Base-by-base conservation (phyloP, 2,113 vertebrate species). In the Holacanthus passer region DNA sequence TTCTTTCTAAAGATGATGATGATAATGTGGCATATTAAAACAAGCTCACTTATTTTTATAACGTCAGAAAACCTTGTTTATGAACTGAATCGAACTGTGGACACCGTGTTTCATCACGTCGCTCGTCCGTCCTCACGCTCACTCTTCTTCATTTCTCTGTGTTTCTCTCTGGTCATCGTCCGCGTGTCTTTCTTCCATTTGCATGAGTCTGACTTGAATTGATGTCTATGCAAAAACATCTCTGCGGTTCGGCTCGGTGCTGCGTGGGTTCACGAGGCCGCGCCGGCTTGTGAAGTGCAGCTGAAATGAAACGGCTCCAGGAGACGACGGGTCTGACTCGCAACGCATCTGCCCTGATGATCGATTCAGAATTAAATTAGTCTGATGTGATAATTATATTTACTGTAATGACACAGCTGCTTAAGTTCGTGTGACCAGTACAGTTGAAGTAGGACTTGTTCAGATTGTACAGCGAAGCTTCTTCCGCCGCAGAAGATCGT, bases 141-240 rank as follows among this genome's bases (percentile, higher is more conserved):
- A 32, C 24, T 10, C 16, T 12, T 62, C 3, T 58, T 50, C 39
- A 14, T 45, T 50, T 62, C 11, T 66, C 50, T 39, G 41, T 31
- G 12, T 27, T 50, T 41, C 5, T 47, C 62, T 48, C 48, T 17
- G 13, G 31, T 56, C 53, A 59, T 82, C 32, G 48, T 88, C 74
- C 81, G 27, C 60, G 68, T 59, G 48, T 86, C 75, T 27, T 73
- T 48, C 29, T 39, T 74, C 81, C 76, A 82, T 94, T 92, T 94
- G 95, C 95, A 95, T 94, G 93, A 92, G 91, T 93, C 91, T 83
- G 81, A 94, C 88, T 93, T 87, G 81, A 91, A 90, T 81, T 29
- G 84, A 91, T 87, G 92, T 94, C 95, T 95, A 95, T 95, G 95
- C 95, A 95, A 94, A 94, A 88, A 73, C 87, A 70, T 87, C 48